Percentiles rank a stretch among this genome's conserved stretches.
Evolutionary conservation across 2,888 invertebrate species (phyloP).

Genomic region (Mythimna albipuncta): DNA sequence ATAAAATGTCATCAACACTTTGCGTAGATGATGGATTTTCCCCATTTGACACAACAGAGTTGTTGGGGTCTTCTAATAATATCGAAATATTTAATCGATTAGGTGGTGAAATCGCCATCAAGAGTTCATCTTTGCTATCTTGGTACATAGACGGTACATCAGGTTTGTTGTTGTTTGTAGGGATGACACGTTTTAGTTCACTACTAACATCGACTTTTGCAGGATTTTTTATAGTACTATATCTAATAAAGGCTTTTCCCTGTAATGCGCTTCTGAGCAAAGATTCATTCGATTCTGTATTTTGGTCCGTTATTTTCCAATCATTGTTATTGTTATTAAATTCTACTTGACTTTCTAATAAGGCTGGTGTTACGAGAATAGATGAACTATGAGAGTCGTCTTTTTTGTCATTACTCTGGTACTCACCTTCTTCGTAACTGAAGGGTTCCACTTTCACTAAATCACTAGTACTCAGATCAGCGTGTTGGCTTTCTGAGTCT

Average conservation of each 20-base stretch:
- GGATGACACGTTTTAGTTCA: slow-evolving; percentile 84
- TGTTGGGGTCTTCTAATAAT: slow-evolving; percentile 86
- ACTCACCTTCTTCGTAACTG: slow-evolving; percentile 84
- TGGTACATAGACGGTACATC: slow-evolving; percentile 91
- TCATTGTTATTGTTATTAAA: slow-evolving; percentile 95
- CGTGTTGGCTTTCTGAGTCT: slow-evolving; percentile 94
- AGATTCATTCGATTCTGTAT: slow-evolving; percentile 93
- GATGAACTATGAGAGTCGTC: slow-evolving; percentile 83
- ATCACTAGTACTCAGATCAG: slow-evolving; percentile 92
- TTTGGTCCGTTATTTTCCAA: slow-evolving; percentile 95
- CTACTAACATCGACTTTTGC: slow-evolving; percentile 83
- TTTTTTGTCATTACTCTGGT: slow-evolving; percentile 83
- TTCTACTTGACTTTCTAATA: slow-evolving; percentile 89
- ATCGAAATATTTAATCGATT: slow-evolving; percentile 87
- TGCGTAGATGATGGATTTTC: slow-evolving; percentile 90
- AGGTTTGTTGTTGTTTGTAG: slow-evolving; percentile 87
- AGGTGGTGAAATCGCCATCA: slow-evolving; percentile 85
- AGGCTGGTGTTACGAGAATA: slow-evolving; percentile 86
- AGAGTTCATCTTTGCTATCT: slow-evolving; percentile 83
- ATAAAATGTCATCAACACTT: slow-evolving; percentile 93
- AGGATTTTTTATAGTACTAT: slow-evolving; percentile 90
- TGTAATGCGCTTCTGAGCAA: slow-evolving; percentile 95
- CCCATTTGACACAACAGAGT: slow-evolving; percentile 83
- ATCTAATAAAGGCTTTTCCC: slow-evolving; percentile 93
- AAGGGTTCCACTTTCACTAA: slow-evolving; percentile 88